phyloP scores from a whole-genome alignment of 2,888 invertebrate genomes.

The Adineta ricciae region DNA sequence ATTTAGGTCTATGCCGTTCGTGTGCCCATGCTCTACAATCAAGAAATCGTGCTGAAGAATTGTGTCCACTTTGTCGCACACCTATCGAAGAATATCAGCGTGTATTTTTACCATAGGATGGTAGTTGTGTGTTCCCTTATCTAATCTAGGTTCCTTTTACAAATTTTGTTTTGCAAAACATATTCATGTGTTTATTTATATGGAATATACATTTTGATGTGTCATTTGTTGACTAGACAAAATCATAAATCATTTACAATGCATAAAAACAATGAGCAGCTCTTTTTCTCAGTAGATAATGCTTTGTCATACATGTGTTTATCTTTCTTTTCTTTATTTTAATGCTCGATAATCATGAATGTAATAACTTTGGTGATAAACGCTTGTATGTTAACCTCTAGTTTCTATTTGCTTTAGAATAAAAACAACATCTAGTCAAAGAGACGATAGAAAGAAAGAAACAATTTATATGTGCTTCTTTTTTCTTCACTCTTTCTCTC shows the following conservation, averaged over 20 bases:
- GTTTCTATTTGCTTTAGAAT: background rate
- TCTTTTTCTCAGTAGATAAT: background rate
- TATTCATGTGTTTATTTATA: background rate
- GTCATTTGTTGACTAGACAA: background rate
- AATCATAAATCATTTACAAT: background rate
- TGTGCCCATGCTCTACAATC: background rate
- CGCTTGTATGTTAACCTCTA: background rate
- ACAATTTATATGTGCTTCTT: background rate
- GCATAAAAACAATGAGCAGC: background rate
- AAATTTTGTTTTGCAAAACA: background rate
- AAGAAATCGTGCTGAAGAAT: background rate
- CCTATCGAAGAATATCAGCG: slow-evolving; percentile 9
- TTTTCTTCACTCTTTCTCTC: background rate
- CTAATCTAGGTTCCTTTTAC: background rate
- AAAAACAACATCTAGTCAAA: background rate
- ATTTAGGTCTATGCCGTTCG: slow-evolving; percentile 6
- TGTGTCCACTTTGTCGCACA: background rate
- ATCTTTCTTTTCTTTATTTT: background rate
- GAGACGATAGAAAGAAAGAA: background rate
- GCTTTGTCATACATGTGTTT: background rate
- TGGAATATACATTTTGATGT: background rate
- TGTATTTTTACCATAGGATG: background rate
- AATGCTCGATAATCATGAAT: background rate
- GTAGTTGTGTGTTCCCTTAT: background rate
- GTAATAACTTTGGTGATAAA: background rate